A percentile compares a stretch with the other conserved stretches of the same genome.
Conservation (phyloP, 2,797 vertebrate species). For the Gallinago solitaria region DNA sequence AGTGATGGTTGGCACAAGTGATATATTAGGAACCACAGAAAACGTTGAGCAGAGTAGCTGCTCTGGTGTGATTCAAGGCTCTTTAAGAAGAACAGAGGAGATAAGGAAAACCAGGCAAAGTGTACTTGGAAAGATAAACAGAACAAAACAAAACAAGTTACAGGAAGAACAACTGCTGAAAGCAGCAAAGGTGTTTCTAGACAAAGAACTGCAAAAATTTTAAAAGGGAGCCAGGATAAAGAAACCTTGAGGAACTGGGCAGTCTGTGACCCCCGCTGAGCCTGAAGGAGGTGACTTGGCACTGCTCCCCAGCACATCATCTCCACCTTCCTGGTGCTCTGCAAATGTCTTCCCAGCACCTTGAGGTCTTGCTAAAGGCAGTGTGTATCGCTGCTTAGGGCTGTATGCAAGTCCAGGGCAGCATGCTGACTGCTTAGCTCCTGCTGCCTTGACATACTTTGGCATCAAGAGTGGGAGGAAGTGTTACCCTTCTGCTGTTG, state of each 20-base stretch:
- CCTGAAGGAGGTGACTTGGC: background rate
- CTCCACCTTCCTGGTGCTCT: background rate
- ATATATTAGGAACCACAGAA: background rate
- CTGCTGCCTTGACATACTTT: background rate
- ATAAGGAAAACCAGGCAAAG: background rate
- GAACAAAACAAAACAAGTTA: background rate
- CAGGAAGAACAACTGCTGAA: background rate
- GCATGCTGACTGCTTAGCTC: background rate
- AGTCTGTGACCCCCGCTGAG: background rate
- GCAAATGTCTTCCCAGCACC: background rate
- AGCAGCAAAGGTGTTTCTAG: background rate
- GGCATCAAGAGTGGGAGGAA: background rate
- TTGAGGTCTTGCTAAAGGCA: background rate
- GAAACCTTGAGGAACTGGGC: background rate
- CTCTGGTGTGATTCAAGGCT: background rate
- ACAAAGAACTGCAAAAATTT: background rate
- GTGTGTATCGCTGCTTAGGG: background rate
- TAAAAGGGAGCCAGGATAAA: background rate
- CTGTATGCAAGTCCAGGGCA: background rate
- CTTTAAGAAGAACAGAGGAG: background rate
- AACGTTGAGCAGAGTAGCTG: background rate
- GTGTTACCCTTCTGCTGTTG: background rate
- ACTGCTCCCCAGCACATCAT: background rate
- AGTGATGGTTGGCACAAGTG: background rate
- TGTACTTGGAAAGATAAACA: conserved; percentile 1